Conservation (phyloP, 2,113 vertebrate species). For the Oplegnathus fasciatus region DNA sequence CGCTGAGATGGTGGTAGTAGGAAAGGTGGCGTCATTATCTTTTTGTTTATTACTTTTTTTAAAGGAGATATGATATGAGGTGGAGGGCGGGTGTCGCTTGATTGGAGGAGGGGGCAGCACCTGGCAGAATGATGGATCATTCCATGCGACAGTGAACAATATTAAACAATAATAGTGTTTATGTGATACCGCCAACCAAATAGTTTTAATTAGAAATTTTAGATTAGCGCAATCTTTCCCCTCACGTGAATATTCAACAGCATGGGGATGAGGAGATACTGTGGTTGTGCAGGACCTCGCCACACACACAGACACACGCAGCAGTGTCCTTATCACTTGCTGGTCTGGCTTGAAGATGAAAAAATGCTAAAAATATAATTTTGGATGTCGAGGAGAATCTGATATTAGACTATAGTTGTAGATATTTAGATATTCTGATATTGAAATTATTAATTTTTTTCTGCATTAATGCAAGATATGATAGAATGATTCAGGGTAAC, state of each 20-base stretch:
- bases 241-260: slow-evolving; percentile 72
- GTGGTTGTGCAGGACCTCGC: slow-evolving; percentile 20
- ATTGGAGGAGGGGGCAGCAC: slow-evolving; percentile 69
- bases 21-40: slow-evolving; percentile 86
- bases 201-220: slow-evolving; percentile 86
- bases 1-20: slow-evolving; percentile 24
- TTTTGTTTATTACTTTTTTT: slow-evolving; percentile 83
- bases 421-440: slow-evolving; percentile 11
- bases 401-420: slow-evolving; percentile 7
- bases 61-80: slow-evolving; percentile 87
- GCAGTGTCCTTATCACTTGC: slow-evolving; percentile 4
- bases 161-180: slow-evolving; percentile 83
- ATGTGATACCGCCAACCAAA: slow-evolving; percentile 77
- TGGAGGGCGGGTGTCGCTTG: slow-evolving; percentile 53
- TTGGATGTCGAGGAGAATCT: background rate
- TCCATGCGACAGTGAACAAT: slow-evolving; percentile 87
- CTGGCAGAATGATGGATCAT: slow-evolving; percentile 87
- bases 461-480: background rate
- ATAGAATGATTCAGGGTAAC: background rate
- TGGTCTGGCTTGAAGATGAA: slow-evolving; percentile 3
- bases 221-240: slow-evolving; percentile 74
- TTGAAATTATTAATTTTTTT: background rate
- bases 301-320: background rate
- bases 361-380: slow-evolving; percentile 4
- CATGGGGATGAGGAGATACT: slow-evolving; percentile 50